These are phyloP conservation scores for Passer domesticus DNA, from an alignment of 2,113 vertebrate species.

Conservation along the genomic window DNA sequence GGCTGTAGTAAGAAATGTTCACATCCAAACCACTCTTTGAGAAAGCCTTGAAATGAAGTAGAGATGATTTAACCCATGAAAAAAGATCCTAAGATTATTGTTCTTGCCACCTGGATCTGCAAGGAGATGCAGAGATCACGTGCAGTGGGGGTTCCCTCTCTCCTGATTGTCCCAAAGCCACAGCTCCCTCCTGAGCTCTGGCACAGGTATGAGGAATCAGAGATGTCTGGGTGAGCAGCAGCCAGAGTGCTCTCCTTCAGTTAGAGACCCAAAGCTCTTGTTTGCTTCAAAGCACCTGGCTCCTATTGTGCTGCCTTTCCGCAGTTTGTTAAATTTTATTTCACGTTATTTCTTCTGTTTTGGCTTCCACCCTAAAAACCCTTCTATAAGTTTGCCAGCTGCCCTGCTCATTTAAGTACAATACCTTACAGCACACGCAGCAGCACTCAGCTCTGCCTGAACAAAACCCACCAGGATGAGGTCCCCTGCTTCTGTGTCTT, in stretches of 20 bases:
- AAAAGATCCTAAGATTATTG: background rate
- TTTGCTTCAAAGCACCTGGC: background rate
- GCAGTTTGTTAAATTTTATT: background rate
- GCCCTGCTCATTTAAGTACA: background rate
- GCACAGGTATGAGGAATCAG: background rate
- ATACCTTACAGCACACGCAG: background rate
- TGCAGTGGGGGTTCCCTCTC: background rate
- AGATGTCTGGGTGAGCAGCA: fast-evolving
- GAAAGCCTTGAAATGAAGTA: background rate
- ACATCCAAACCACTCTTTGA: background rate
- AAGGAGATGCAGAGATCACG: background rate
- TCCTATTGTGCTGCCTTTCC: background rate
- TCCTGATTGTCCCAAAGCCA: background rate
- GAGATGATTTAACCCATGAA: background rate
- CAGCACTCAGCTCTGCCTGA: background rate
- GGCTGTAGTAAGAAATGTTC: background rate
- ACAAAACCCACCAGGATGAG: background rate
- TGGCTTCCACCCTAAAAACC: background rate
- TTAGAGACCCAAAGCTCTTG: background rate
- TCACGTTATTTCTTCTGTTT: background rate
- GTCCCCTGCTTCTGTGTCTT: background rate
- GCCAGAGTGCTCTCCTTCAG: background rate
- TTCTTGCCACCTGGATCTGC: background rate
- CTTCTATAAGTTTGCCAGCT: background rate
- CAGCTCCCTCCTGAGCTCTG: background rate